Evolutionary conservation across 2,797 vertebrate species (phyloP), one percentile per base, ranked within the genome.

Genomic region (Gymnothorax reevesii): DNA sequence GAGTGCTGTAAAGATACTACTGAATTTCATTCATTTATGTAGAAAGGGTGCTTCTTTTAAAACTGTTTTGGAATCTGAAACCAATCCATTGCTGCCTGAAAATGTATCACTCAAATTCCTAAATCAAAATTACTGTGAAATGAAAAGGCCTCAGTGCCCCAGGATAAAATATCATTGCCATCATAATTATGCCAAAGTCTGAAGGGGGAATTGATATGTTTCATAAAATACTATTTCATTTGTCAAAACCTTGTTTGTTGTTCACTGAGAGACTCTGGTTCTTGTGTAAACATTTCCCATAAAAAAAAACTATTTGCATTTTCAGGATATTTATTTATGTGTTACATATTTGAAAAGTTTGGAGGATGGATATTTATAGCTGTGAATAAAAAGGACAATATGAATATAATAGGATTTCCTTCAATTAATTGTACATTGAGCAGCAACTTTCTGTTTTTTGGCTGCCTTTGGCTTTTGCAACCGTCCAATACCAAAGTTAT

Each of bases 401-500:
- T 83, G 73, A 59, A 86, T 89, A 85, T 84, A 79, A 90, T 86
- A 89, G 89, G 86, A 89, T 91, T 91, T 91, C 89, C 85, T 89
- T 89, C 90, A 86, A 80, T 91, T 84, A 88, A 87, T 88, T 88
- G 52, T 91, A 88, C 86, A 84, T 87, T 69, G 88, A 73, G 86
- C 88, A 91, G 87, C 86, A 88, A 88, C 90, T 91, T 91, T 89
- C 62, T 86, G 88, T 92, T 93, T 90, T 42, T 88, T 91, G 82
- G 90, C 90, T 88, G 84, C 87, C 86, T 90, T 90, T 83, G 87
- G 86, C 87, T 89, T 91, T 89, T 89, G 88, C 90, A 90, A 73
- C 89, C 77, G 80, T 90, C 89, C 88, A 86, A 89, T 88, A 92
- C 94, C 94, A 95, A 95, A 95, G 94, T 94, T 89, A 90, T 93